These are phyloP conservation scores for Blastobasis lacticolella DNA, from an alignment of 2,888 invertebrate species.

Conservation along the genomic window DNA sequence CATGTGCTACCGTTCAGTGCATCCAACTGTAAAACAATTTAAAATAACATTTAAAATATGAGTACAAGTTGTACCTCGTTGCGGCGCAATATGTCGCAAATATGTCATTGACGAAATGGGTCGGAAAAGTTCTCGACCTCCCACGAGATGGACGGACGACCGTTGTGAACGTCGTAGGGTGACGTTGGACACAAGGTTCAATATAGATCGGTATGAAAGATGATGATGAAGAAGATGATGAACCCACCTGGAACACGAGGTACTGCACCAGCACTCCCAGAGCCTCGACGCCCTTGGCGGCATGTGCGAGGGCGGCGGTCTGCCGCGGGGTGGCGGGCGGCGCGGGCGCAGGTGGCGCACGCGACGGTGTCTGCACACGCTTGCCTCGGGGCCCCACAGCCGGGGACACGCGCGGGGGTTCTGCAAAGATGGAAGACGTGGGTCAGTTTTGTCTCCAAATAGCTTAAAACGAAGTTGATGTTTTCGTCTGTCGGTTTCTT, in stretches of 20 bases:
- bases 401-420: constrained; percentile 58
- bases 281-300: constrained; percentile 84
- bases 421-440: constrained; percentile 25
- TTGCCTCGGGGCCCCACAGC: constrained; percentile 60
- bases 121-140: too few relatives aligned
- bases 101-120: too few relatives aligned
- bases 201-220: too few relatives aligned
- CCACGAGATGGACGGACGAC: too few relatives aligned
- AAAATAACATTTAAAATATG: too few relatives aligned
- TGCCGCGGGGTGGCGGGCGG: constrained; percentile 40
- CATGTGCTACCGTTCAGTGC: constrained; percentile 63
- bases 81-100: too few relatives aligned
- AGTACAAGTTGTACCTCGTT: too few relatives aligned
- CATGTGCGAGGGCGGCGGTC: constrained; percentile 59
- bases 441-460: neutral
- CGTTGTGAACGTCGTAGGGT: too few relatives aligned
- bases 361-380: constrained; percentile 56
- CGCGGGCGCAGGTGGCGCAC: constrained; percentile 25
- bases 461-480: too few relatives aligned
- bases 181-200: too few relatives aligned
- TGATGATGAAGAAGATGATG: neutral
- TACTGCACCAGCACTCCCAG: constrained; percentile 89
- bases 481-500: too few relatives aligned
- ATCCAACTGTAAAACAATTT: constrained; percentile 47
- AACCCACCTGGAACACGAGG: constrained; percentile 83